Percentiles rank a stretch among this genome's conserved stretches.
These are phyloP conservation scores for Andrena dorsata DNA, from an alignment of 2,888 invertebrate genomes.

Conservation along the genomic window DNA sequence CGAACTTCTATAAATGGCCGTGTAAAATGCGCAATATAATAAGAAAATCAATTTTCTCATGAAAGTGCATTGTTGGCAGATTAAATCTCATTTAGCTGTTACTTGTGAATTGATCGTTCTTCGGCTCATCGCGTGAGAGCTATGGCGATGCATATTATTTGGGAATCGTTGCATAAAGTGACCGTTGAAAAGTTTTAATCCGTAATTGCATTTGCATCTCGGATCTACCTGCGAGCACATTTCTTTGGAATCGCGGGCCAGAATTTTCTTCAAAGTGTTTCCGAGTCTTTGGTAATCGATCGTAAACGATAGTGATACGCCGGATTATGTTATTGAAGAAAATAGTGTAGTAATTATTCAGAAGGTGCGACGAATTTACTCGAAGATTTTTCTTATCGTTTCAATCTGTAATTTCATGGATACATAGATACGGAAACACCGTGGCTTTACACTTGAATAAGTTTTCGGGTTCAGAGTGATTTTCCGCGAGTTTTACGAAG, in stretches of 20 bases:
- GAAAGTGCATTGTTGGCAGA: background rate
- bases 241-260: background rate
- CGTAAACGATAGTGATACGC: background rate
- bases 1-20: background rate
- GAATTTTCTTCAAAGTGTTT: background rate
- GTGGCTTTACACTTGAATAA: too few relatives aligned
- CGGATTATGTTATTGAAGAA: too few relatives aligned
- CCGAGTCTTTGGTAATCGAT: background rate
- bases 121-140: background rate
- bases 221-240: background rate
- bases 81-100: background rate
- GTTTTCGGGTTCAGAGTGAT: too few relatives aligned
- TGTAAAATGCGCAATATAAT: constrained; percentile 4
- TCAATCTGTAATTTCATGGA: background rate
- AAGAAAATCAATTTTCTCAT: background rate
- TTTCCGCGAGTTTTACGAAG: background rate
- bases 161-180: constrained; percentile 20
- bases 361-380: too few relatives aligned
- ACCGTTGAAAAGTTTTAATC: background rate
- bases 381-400: too few relatives aligned
- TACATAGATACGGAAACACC: background rate
- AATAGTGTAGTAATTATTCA: too few relatives aligned
- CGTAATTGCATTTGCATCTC: background rate
- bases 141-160: background rate
- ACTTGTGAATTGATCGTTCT: background rate